phyloP scores from a whole-genome alignment of 2,113 vertebrate species.

The Micromys minutus region DNA sequence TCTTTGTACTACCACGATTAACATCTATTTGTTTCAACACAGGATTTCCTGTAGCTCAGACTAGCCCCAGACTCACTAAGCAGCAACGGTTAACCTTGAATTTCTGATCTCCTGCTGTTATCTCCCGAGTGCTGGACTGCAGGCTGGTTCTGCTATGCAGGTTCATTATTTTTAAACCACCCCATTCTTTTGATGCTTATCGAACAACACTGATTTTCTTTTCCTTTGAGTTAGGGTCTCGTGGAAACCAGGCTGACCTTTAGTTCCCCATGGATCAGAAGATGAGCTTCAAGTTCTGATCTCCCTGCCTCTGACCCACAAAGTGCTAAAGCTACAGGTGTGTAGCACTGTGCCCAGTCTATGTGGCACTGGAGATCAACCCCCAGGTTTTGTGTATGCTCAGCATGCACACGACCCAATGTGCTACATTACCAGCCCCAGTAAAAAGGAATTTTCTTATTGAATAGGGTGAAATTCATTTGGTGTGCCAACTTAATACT shows the following conservation, averaged over 20 bases:
- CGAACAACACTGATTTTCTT: background rate
- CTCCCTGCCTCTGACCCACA: background rate
- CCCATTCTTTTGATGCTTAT: slow-evolving; percentile 3
- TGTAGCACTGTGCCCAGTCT: background rate
- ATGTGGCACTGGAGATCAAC: no score
- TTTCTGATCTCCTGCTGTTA: background rate
- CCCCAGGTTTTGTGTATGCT: background rate
- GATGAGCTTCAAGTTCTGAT: background rate
- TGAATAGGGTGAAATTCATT: slow-evolving; percentile 5
- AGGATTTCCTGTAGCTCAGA: background rate
- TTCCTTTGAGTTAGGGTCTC: background rate
- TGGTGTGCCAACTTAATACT: background rate
- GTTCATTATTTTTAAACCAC: background rate
- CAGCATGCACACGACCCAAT: background rate
- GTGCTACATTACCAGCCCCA: background rate
- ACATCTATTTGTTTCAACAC: background rate
- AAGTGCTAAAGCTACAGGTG: background rate
- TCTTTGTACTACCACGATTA: background rate
- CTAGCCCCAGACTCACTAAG: background rate
- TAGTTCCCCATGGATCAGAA: no score
- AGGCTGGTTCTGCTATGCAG: background rate
- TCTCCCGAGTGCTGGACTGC: background rate
- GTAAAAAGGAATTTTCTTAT: background rate
- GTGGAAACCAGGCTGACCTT: background rate
- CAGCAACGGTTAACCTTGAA: background rate